phyloP scores from a whole-genome alignment of 2,113 vertebrate genomes.

The Australoheros scitulus region DNA sequence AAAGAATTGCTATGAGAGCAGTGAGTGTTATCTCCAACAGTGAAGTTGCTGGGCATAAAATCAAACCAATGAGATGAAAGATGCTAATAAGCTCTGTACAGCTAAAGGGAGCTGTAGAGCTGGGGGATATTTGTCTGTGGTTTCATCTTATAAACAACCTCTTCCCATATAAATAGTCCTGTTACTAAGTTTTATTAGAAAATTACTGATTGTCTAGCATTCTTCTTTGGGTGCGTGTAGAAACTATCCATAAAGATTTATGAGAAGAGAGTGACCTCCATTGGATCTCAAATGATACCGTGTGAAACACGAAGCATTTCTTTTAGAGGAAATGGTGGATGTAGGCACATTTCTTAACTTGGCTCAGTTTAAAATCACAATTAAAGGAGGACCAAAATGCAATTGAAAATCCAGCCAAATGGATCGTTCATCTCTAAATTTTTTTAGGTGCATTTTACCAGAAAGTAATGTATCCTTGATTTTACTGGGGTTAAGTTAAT shows the following conservation, averaged over 20 bases:
- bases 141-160: neutral
- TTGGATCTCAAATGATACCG: neutral
- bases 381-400: too few species aligned
- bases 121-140: neutral
- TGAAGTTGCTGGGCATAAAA: neutral
- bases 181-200: too few species aligned
- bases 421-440: neutral
- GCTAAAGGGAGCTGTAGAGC: neutral
- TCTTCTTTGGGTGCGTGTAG: too few species aligned
- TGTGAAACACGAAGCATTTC: too few species aligned
- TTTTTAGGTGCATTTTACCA: neutral
- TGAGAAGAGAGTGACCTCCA: neutral
- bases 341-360: too few species aligned
- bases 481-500: neutral
- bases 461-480: neutral
- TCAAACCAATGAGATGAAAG: neutral
- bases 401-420: neutral
- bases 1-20: neutral
- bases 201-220: too few species aligned
- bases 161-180: neutral
- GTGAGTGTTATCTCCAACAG: neutral
- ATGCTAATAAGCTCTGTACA: neutral
- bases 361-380: too few species aligned
- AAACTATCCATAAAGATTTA: neutral
- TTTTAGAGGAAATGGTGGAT: neutral